phyloP scores from a whole-genome alignment of 1,140 invertebrate genomes.

The Temnothorax nylanderi region DNA sequence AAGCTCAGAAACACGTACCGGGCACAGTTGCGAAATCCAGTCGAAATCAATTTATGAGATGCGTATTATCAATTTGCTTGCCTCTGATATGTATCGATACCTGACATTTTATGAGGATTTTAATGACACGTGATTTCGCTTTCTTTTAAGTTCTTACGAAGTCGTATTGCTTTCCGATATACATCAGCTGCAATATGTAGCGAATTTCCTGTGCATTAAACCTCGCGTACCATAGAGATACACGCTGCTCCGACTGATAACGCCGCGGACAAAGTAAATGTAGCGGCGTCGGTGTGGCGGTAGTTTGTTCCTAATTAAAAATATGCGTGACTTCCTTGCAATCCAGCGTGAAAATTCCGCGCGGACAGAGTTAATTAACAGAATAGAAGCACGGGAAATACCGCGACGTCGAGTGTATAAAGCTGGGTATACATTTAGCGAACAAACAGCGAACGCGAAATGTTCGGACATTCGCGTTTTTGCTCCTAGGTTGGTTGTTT shows the following conservation, averaged over 20 bases:
- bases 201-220: constrained; percentile 9
- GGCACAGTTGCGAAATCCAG: background rate
- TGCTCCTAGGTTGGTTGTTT: too few species aligned
- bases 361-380: constrained; percentile 31
- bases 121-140: background rate
- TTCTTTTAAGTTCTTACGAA: background rate
- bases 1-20: background rate
- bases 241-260: background rate
- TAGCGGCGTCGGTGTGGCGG: background rate
- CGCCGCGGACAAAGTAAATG: constrained; percentile 19
- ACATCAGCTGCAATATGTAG: background rate
- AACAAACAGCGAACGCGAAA: too few species aligned
- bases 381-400: constrained; percentile 35
- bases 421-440: too few species aligned
- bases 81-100: background rate
- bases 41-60: constrained; percentile 1
- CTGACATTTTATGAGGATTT: background rate
- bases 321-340: constrained; percentile 41
- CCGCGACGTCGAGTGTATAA: background rate
- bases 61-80: background rate
- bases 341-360: constrained; percentile 12
- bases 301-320: constrained; percentile 46
- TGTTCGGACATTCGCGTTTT: too few species aligned
- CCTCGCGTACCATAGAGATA: background rate
- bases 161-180: background rate